Evolutionary conservation across 2,888 invertebrate species (phyloP), one percentile per base, ranked within the genome.

Genomic region (Argynnis bischoffii): DNA sequence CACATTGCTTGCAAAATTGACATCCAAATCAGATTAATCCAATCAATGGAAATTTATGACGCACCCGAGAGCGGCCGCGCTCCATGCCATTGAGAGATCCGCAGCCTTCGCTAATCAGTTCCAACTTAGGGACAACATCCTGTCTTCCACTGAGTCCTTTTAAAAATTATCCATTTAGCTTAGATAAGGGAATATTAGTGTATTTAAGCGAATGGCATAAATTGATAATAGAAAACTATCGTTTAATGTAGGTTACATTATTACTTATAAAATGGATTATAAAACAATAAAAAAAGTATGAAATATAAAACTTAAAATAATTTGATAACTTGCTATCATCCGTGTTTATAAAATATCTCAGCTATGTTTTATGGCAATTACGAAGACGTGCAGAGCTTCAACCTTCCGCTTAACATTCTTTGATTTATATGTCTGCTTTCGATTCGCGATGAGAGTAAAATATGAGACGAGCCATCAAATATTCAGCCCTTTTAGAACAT

Each of bases 21-120:
- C 91, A 90, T 88, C 86, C 89, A 92, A 92, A 93, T 93, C 93
- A 92, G 93, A 93, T 93, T 92, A 93, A 91, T 90, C 92, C 92
- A 90, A 93, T 92, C 92, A 93, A 90, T 90, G 90, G 84, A 88
- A 89, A 93, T 93, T 93, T 93, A 93, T 93, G 93, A 93, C 89
- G 90, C 91, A 88, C 88, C 87, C 87, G 78, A 82, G 86, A 86
- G 81, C 87, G 85, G 82, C 84, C 87, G 80, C 75, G 78, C 75
- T 71, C 79, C 80, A 76, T 79, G 82, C 86, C 88, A 86, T 87
- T 87, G 87, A 89, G 87, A 88, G 87, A 87, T 89, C 87, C 81
- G 83, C 76, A 75, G 76, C 80, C 77, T 79, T 80, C 79, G 82
- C 90, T 90, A 90, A 91, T 90, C 90, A 89, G 89, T 79, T 82